phyloP scores from a whole-genome alignment of 2,113 vertebrate species.

The Notothenia coriiceps region DNA sequence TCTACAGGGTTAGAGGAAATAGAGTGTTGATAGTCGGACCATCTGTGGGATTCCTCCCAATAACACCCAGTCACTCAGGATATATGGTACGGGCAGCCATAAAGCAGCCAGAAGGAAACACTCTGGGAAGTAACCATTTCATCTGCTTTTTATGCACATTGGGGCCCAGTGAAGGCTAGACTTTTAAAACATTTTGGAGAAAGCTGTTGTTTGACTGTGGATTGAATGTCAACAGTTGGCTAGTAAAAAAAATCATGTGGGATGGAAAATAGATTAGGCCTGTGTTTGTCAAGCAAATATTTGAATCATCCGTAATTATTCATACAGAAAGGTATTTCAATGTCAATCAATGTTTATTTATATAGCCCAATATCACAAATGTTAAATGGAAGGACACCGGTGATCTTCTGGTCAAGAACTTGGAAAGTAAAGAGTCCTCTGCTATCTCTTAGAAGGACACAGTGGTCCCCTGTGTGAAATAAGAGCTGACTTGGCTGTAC shows the following conservation, averaged over 20 bases:
- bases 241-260: not conserved
- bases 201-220: constrained; percentile 3
- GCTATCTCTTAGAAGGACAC: constrained; percentile 31
- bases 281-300: not conserved
- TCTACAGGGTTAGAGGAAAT: not conserved
- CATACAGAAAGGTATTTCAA: not conserved
- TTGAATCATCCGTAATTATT: constrained; percentile 26
- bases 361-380: too few species aligned
- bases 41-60: constrained; percentile 34
- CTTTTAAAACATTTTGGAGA: not conserved
- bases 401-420: not conserved
- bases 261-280: not conserved
- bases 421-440: not conserved
- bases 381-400: not conserved
- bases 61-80: constrained; percentile 28
- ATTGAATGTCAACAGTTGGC: not conserved
- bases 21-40: constrained; percentile 12
- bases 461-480: constrained; percentile 27
- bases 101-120: constrained; percentile 28
- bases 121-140: constrained; percentile 14
- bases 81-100: not conserved
- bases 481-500: constrained; percentile 7
- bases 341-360: not conserved
- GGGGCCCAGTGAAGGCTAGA: constrained; percentile 3
- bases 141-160: constrained; percentile 25